Evolutionary conservation across 2,888 invertebrate species (phyloP).

Genomic region (Coecobrya sp.): DNA sequence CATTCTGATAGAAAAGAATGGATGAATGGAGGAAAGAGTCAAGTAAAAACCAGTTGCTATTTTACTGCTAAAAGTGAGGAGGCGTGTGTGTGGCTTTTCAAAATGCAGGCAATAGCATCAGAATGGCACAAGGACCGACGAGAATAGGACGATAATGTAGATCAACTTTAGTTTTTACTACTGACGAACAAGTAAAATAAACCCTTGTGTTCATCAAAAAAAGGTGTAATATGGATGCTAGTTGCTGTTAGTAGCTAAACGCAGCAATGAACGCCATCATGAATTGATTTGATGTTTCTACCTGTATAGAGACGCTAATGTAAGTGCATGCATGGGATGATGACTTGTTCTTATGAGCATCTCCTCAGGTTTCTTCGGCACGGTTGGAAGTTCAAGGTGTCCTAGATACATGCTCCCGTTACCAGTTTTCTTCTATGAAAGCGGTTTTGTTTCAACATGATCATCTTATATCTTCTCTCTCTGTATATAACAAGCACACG

Average conservation of each 20-base stretch:
- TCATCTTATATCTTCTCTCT: constrained; percentile 41
- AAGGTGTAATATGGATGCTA: background rate
- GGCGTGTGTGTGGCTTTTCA: constrained; percentile 52
- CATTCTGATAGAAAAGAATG: background rate
- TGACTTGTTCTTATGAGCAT: constrained; percentile 46
- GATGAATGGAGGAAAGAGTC: constrained; percentile 25
- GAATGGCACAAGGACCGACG: constrained; percentile 30
- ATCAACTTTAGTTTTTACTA: constrained; percentile 14
- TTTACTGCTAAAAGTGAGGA: constrained; percentile 10
- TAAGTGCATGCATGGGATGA: constrained; percentile 10
- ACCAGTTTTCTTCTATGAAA: constrained; percentile 80
- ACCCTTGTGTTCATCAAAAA: background rate
- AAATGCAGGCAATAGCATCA: constrained; percentile 12
- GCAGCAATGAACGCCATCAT: background rate
- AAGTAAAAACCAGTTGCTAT: constrained; percentile 55
- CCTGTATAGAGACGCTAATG: background rate
- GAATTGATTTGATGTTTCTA: constrained; percentile 31
- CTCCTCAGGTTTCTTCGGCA: constrained; percentile 74
- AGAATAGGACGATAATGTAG: constrained; percentile 39
- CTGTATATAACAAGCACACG: constrained; percentile 18
- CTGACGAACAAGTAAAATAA: background rate
- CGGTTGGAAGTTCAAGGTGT: constrained; percentile 82
- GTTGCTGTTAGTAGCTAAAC: background rate
- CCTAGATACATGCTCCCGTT: constrained; percentile 82
- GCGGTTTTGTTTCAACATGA: constrained; percentile 74